A percentile compares a stretch with the other conserved stretches of the same genome.
Conservation (phyloP, 1,140 invertebrate species). For the Ceratoteleas bidentatus region DNA sequence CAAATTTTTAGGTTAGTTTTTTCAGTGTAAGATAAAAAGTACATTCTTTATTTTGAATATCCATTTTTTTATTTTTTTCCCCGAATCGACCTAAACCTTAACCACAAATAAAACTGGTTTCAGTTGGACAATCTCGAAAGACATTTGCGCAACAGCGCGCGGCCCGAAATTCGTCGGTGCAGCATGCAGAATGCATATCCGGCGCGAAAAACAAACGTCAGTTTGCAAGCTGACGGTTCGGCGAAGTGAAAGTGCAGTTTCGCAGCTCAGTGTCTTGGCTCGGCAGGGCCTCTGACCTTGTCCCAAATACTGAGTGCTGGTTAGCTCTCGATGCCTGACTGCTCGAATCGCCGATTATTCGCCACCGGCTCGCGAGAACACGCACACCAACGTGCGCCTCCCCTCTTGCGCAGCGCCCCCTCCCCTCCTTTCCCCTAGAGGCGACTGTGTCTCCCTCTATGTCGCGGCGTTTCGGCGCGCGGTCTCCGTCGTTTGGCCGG, state of each 20-base stretch:
- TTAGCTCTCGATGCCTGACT: slow-evolving; percentile 68
- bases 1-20: too few species aligned
- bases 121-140: neutral
- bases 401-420: slow-evolving; percentile 14
- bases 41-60: too few species aligned
- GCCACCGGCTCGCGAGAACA: slow-evolving; percentile 62
- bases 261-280: slow-evolving; percentile 73
- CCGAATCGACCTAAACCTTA: too few species aligned
- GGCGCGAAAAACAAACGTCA: slow-evolving; percentile 60
- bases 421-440: neutral
- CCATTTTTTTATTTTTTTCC: too few species aligned
- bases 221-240: slow-evolving; percentile 73
- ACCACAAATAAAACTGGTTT: too few species aligned
- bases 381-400: slow-evolving; percentile 33
- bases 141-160: neutral
- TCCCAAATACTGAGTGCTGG: slow-evolving; percentile 79
- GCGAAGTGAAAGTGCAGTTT: slow-evolving; percentile 79
- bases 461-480: neutral
- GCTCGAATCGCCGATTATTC: slow-evolving; percentile 69
- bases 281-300: slow-evolving; percentile 78
- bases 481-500: slow-evolving; percentile 28
- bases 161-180: slow-evolving; percentile 9
- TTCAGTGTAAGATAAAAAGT: too few species aligned
- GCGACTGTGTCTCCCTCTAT: neutral
- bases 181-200: slow-evolving; percentile 45